These are phyloP conservation scores for Eupithecia abbreviata DNA, from an alignment of 2,888 invertebrate genomes.

Conservation along the genomic window DNA sequence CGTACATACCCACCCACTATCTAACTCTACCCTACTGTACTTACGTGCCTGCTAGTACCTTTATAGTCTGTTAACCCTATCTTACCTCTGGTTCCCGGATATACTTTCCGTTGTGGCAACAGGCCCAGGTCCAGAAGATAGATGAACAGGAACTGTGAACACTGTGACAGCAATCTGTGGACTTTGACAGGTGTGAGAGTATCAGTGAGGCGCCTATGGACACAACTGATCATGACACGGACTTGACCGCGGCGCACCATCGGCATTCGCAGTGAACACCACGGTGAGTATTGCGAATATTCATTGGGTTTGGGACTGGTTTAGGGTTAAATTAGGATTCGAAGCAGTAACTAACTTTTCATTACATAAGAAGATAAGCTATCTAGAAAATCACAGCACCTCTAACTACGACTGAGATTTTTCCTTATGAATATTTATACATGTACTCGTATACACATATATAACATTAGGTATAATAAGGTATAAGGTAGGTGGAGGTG, in stretches of 20 bases:
- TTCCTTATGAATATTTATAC: not conserved
- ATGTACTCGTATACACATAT: not conserved
- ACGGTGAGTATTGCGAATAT: conserved; percentile 38
- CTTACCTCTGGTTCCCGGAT: conserved; percentile 30
- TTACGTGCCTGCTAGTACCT: conserved; percentile 12
- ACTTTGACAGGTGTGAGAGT: conserved; percentile 15
- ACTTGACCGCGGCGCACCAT: conserved; percentile 31
- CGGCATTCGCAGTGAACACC: conserved; percentile 22
- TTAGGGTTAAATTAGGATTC: not conserved
- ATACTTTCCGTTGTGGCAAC: conserved; percentile 27
- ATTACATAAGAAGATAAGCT: not conserved
- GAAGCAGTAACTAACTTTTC: not conserved
- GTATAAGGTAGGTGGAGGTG: not conserved
- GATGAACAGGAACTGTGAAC: conserved; percentile 8
- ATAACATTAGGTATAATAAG: not conserved
- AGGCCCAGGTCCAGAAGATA: conserved; percentile 1
- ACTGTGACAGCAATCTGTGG: conserved; percentile 16
- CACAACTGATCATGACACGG: conserved; percentile 39
- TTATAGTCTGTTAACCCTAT: conserved; percentile 29
- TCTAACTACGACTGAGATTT: not conserved
- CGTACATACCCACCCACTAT: not conserved
- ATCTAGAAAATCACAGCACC: not conserved
- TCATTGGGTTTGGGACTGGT: not conserved
- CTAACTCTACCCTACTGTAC: conserved; percentile 6
- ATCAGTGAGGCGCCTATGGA: conserved; percentile 15